A percentile compares a stretch with the other conserved stretches of the same genome.
These are phyloP conservation scores for Percopsis omiscomaycus DNA, from an alignment of 2,797 vertebrate species.

Conservation along the genomic window DNA sequence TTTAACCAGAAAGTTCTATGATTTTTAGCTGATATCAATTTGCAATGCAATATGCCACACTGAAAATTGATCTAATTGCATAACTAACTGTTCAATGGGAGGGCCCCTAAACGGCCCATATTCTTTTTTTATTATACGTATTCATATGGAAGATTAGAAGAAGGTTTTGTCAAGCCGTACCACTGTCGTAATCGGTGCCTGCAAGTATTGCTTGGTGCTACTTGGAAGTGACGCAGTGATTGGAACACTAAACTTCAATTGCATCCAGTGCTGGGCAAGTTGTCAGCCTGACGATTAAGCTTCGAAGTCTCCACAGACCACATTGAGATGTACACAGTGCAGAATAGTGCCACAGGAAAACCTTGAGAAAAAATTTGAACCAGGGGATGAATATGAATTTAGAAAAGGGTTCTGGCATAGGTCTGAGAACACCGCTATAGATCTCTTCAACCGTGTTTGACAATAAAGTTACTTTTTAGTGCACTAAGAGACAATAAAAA, in stretches of 20 bases:
- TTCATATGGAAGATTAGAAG: no score
- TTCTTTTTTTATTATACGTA: no score
- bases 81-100: no score
- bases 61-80: no score
- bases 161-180: no score
- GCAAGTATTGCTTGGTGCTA: conserved; percentile 22
- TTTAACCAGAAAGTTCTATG: no score
- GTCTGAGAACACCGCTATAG: not conserved
- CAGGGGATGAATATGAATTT: conserved; percentile 20
- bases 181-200: not conserved
- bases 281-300: conserved; percentile 52
- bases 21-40: no score
- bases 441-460: not conserved
- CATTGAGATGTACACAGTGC: conserved; percentile 38
- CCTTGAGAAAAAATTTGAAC: conserved; percentile 29
- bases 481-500: no score
- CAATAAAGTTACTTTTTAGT: no score
- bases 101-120: no score
- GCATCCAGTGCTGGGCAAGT: conserved; percentile 44
- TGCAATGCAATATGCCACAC: no score
- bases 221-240: conserved; percentile 43
- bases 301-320: conserved; percentile 25
- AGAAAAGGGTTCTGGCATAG: not conserved
- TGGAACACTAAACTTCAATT: conserved; percentile 45
- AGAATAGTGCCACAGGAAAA: conserved; percentile 16